phyloP scores from a whole-genome alignment of 2,888 invertebrate genomes.

The Strigamia crassipes region DNA sequence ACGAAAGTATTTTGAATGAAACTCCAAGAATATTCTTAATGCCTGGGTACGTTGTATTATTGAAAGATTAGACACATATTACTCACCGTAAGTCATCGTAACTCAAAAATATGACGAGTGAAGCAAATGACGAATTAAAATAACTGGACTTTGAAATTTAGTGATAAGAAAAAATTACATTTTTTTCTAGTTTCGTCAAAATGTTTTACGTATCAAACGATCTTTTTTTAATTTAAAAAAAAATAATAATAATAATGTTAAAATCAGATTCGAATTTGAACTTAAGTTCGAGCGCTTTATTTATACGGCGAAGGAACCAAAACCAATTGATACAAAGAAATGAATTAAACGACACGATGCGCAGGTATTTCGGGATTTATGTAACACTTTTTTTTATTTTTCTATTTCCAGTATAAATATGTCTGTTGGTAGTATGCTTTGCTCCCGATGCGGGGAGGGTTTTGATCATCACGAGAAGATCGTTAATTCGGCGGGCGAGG shows the following conservation, averaged over 20 bases:
- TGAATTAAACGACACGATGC: neutral
- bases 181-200: neutral
- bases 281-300: neutral
- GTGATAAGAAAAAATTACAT: neutral
- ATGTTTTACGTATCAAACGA: too few species aligned
- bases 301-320: neutral
- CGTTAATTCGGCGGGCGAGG: constrained; percentile 96
- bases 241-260: neutral
- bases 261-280: constrained; percentile 3
- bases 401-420: constrained; percentile 60
- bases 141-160: neutral
- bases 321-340: neutral
- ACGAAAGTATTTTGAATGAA: constrained; percentile 5
- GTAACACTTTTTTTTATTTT: neutral
- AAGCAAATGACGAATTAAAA: neutral
- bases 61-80: neutral
- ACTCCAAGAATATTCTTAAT: constrained; percentile 22
- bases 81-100: neutral
- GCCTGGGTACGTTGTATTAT: constrained; percentile 27
- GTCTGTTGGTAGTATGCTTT: constrained; percentile 90
- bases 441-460: constrained; percentile 93
- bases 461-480: constrained; percentile 97
- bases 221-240: too few species aligned
- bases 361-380: neutral
- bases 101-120: neutral